Evolutionary conservation across 1,140 invertebrate species (phyloP).

Genomic region (Holcopasites calliopsidis): DNA sequence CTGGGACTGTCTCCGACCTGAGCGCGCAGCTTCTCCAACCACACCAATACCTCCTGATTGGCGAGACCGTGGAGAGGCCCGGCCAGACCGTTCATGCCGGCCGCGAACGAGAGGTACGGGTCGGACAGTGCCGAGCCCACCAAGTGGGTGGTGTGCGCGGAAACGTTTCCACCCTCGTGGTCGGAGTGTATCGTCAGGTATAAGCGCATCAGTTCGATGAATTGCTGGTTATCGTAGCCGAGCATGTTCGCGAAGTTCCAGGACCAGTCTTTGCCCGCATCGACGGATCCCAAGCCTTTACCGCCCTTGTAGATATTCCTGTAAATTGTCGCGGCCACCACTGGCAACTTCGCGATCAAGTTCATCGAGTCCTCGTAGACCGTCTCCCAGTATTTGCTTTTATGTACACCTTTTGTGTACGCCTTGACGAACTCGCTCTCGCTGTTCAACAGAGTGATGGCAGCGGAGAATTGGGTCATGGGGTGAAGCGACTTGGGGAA

Average conservation of each 20-base stretch:
- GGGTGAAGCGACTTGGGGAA: constrained; percentile 96
- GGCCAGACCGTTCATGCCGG: constrained; percentile 96
- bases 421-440: constrained; percentile 97
- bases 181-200: constrained; percentile 98
- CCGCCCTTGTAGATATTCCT: constrained; percentile 84
- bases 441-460: constrained; percentile 94
- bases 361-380: constrained; percentile 97
- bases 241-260: constrained; percentile 96
- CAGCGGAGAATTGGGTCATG: constrained; percentile 97
- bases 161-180: constrained; percentile 98
- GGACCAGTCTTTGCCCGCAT: constrained; percentile 95
- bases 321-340: constrained; percentile 97
- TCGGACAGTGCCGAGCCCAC: constrained; percentile 97
- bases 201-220: constrained; percentile 95
- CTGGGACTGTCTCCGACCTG: constrained; percentile 90
- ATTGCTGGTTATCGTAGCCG: constrained; percentile 92
- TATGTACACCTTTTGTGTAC: constrained; percentile 91
- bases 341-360: constrained; percentile 96
- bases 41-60: constrained; percentile 95
- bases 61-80: constrained; percentile 97
- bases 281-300: constrained; percentile 92
- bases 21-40: constrained; percentile 89
- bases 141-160: constrained; percentile 96
- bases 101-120: constrained; percentile 96
- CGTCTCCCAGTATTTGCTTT: constrained; percentile 94